Percentiles rank a stretch among this genome's conserved stretches.
phyloP scores from a whole-genome alignment of 2,113 vertebrate species.

The Cryptotis parvus region DNA sequence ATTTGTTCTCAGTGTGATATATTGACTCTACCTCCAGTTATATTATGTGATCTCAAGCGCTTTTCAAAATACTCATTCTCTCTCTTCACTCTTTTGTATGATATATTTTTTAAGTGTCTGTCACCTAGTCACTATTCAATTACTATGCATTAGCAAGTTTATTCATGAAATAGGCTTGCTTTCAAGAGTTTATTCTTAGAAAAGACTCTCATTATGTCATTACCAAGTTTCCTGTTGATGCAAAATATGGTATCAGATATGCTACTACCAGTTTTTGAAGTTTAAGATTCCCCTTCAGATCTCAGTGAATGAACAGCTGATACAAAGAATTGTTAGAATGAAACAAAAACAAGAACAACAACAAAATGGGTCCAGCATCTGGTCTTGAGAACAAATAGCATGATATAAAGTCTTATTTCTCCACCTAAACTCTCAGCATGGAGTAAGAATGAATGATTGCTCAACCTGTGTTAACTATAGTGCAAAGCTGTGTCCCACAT shows the following conservation, averaged over 20 bases:
- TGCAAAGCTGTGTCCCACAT: background rate
- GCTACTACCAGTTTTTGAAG: background rate
- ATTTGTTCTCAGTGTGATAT: background rate
- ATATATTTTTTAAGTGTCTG: background rate
- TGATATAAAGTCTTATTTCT: background rate
- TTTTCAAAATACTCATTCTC: background rate
- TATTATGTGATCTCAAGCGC: background rate
- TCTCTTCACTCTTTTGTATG: background rate
- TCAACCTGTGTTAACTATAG: background rate
- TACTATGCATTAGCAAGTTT: background rate
- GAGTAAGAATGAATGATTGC: background rate
- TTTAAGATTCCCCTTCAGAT: background rate
- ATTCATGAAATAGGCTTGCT: background rate
- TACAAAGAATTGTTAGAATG: background rate
- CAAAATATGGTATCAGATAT: background rate
- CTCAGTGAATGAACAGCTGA: background rate
- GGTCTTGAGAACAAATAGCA: background rate
- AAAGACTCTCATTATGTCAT: background rate
- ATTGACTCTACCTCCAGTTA: background rate
- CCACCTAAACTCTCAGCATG: background rate
- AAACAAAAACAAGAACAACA: background rate
- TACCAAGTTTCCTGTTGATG: background rate
- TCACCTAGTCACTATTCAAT: background rate
- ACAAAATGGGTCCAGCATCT: background rate
- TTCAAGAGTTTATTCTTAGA: background rate